Evolutionary conservation across 2,888 invertebrate genomes (phyloP), one percentile per base, ranked within the genome.

Genomic region (Elgonia sp.): DNA sequence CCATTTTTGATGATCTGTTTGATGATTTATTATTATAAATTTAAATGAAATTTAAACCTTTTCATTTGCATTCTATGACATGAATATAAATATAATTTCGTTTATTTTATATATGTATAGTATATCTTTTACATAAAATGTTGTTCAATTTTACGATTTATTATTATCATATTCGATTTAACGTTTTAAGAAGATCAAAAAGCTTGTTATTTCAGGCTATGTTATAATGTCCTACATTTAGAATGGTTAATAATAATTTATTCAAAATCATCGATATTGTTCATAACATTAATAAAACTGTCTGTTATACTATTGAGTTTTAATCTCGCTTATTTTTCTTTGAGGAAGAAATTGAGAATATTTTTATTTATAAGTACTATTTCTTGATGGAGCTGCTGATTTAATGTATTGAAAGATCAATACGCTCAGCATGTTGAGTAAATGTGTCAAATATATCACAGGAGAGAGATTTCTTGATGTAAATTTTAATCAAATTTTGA

Each of bases 391-490:
- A 70, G 80, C 62, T n/a, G 70, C 62, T 60, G 70, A 60, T 80
- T 80, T 70, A 46, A 80, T 80, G 70, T 55, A 62, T 70, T 12
- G 70, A 40, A 60, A 70, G 60, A 80, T 80, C 69, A 80, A 69
- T 70, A 70, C 70, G 60, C 42, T 62, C 60, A 50, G 62, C 80
- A 70, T 80, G 79, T 60, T 70, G 70, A 80, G 70, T 80, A 80
- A 80, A 80, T 70, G 62, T 62, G 50, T 80, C 80, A 70, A 80
- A 69, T 80, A 70, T 67, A 70, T 80, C 81, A 81, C 37, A 50
- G 50, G 72, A 62, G 63, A 72, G 63, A 67, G 29, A 69, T 50
- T 62, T 7, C 62, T 70, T 18, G 70, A 57, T 70, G 80, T 14
- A 70, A 57, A 80, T 80, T 70, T 80, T 80, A 50, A 80, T 70